Base-by-base conservation (phyloP, 2,888 invertebrate genomes). In the Carterocephalus palaemon region DNA sequence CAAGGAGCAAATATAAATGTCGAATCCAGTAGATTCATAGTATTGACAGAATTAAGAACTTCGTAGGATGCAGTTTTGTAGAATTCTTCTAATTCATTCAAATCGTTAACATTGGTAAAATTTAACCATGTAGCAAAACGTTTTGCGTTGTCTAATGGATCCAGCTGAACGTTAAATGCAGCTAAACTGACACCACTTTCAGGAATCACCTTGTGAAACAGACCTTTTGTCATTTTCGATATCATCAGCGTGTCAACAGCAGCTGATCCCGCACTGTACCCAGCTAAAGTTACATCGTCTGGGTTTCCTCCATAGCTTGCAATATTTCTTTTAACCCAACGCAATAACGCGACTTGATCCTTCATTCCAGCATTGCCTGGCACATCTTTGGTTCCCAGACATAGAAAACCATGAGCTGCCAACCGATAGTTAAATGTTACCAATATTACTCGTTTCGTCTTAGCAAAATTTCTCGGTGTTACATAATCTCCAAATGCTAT, bases 311-410 rank as follows among this genome's bases (percentile, higher is more conserved):
- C 71, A 24, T 73, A 77, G 2, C 39, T 57, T 0, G 57, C 72
- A 29, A 78, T 75, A 42, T 78, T 76, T 5, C 53, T 55, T 12
- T 70, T 59, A 0, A 55, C 52, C 55, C 53, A 56, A 3, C 51
- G 47, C 5, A 78, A 55, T 10, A 70, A 48, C 0, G 69, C 67
- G 1, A 78, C 64, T 49, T 75, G 75, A 43, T 79, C 78, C 48
- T 78, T 78, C 62, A 78, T 59, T 3, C 77, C 78, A 3, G 76
- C 78, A 34, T 79, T 77, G 1, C 78, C 78, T 1, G 78, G 78
- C 23, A 55, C 60, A 33, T 62, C 64, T 36, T 64, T 56, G 4
- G 75, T 76, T 0, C 75, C 75, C 12, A 75, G 58, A 46, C 72
- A 73, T 5, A 76, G 51, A 33, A 73, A 75, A 0, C 75, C 75